Conservation (phyloP, 2,888 invertebrate genomes). For the Ennomos erosarius region DNA sequence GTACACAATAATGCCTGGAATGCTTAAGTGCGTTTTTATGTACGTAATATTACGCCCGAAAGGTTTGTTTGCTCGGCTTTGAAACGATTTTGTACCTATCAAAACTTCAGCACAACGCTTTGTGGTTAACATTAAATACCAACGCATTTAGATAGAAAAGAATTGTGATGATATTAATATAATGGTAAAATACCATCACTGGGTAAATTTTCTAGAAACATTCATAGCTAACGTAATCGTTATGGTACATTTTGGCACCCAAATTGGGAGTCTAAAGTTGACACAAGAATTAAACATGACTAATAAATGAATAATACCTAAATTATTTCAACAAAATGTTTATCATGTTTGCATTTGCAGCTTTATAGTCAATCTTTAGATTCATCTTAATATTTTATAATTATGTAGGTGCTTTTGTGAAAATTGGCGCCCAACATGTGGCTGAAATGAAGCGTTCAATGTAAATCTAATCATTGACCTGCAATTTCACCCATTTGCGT, state of each 20-base stretch:
- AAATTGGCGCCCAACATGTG: constrained; percentile 44
- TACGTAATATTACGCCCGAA: constrained; percentile 50
- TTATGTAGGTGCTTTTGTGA: constrained; percentile 9
- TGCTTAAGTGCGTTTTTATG: constrained; percentile 50
- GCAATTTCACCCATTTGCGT: constrained; percentile 44
- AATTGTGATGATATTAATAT: no score
- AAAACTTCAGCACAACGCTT: constrained; percentile 43
- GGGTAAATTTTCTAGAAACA: no score
- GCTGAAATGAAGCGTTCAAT: constrained; percentile 14
- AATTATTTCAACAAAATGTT: no score
- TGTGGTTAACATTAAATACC: constrained; percentile 34
- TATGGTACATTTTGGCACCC: no score
- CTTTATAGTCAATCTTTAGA: no score
- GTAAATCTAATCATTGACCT: constrained; percentile 42
- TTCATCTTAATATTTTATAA: not conserved
- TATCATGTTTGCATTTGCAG: no score
- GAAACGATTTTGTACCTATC: constrained; percentile 51
- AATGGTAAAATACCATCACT: no score
- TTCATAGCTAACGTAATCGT: no score
- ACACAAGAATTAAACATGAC: no score
- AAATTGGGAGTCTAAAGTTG: no score
- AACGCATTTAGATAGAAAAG: constrained; percentile 6
- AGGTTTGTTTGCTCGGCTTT: constrained; percentile 54
- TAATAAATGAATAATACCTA: no score
- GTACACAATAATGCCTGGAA: constrained; percentile 39